phyloP scores from a whole-genome alignment of 2,113 vertebrate species.

The Lota lota region DNA sequence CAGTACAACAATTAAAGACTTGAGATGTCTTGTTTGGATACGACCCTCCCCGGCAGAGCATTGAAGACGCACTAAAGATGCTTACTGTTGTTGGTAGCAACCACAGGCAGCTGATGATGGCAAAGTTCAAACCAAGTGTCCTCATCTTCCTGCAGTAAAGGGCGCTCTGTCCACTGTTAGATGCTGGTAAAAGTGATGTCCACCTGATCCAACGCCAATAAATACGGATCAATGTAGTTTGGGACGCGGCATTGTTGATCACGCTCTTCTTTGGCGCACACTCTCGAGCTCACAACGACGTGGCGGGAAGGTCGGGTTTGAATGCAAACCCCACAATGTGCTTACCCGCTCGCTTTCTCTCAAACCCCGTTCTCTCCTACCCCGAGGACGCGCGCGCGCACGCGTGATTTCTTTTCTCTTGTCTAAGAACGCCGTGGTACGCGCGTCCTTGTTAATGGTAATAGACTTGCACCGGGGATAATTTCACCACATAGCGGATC shows the following conservation, averaged over 20 bases:
- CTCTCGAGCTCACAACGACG: background rate
- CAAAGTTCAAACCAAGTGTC: slow-evolving; percentile 56
- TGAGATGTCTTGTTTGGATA: background rate
- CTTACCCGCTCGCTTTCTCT: no score
- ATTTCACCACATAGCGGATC: no score
- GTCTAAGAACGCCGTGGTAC: no score
- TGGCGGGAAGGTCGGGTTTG: background rate
- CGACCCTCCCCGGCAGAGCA: background rate
- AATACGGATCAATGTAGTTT: background rate
- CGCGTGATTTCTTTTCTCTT: no score
- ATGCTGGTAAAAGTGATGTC: background rate
- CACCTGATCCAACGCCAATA: background rate
- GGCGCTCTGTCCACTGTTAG: slow-evolving; percentile 24
- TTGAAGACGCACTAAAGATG: background rate
- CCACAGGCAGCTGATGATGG: slow-evolving; percentile 62
- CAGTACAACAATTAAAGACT: background rate
- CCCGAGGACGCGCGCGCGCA: no score
- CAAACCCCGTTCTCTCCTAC: no score
- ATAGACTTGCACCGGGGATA: no score
- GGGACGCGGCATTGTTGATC: background rate
- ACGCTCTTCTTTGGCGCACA: background rate
- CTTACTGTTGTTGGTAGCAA: slow-evolving; percentile 54
- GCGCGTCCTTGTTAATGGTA: no score
- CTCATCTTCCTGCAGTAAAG: slow-evolving; percentile 42
- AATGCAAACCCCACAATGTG: background rate